Evolutionary conservation across 2,797 vertebrate species (phyloP).

Genomic region (Melanotaenia nigrans): DNA sequence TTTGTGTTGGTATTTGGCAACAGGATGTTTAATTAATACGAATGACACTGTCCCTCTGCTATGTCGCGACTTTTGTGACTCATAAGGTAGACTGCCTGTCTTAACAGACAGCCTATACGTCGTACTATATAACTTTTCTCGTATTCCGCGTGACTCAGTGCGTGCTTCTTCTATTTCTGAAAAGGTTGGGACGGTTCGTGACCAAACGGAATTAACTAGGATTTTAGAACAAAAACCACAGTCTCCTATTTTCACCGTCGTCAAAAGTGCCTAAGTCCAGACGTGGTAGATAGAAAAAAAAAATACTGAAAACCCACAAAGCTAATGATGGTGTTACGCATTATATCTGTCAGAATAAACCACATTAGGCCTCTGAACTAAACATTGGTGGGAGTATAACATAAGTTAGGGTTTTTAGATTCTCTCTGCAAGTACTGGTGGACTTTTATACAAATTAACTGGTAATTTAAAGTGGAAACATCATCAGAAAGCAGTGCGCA

Average conservation of each 20-base stretch:
- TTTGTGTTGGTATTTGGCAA: not conserved
- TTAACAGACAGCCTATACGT: not conserved
- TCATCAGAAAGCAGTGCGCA: too few species aligned
- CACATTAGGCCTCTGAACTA: not conserved
- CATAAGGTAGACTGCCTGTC: not conserved
- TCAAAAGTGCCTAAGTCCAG: not conserved
- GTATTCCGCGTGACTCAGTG: slow-evolving; percentile 34
- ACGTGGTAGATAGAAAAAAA: not conserved
- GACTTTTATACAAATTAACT: not conserved
- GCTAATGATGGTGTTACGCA: not conserved
- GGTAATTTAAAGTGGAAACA: not conserved
- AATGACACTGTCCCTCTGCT: rapidly evolving
- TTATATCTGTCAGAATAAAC: not conserved
- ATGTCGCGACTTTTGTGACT: not conserved
- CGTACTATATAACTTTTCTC: not conserved
- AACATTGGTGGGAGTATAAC: not conserved
- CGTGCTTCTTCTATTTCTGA: not conserved
- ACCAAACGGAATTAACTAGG: slow-evolving; percentile 2
- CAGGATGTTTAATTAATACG: too few species aligned
- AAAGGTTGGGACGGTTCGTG: slow-evolving; percentile 11
- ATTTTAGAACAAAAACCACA: not conserved
- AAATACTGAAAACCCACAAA: not conserved
- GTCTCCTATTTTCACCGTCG: not conserved
- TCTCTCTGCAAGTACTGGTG: not conserved
- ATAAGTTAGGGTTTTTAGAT: not conserved